Percentiles rank a stretch among this genome's conserved stretches.
Evolutionary conservation across 2,888 invertebrate species (phyloP).

Genomic region (Athetis lepigone): DNA sequence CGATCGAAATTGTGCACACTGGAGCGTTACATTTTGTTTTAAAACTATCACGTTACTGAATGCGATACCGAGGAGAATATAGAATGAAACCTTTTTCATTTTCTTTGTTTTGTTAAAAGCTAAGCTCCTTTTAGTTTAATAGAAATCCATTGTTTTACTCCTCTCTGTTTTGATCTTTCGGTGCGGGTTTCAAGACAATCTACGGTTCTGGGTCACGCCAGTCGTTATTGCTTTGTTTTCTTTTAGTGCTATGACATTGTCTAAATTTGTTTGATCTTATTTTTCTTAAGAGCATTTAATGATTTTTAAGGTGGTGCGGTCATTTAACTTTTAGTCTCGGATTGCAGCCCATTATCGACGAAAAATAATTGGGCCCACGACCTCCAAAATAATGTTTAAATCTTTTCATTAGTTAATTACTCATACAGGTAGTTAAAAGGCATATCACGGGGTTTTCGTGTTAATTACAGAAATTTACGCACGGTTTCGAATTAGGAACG

Average conservation of each 20-base stretch:
- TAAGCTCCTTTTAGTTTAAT: slow-evolving; percentile 11
- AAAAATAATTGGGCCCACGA: slow-evolving; percentile 1
- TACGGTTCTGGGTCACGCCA: slow-evolving; percentile 14
- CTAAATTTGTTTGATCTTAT: slow-evolving; percentile 2
- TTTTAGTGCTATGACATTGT: background rate
- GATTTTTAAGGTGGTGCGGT: slow-evolving; percentile 8
- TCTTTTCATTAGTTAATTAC: slow-evolving; percentile 9
- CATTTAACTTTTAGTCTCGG: slow-evolving; percentile 21
- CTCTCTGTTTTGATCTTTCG: slow-evolving; percentile 27
- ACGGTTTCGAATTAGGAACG: slow-evolving; percentile 26
- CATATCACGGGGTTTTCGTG: slow-evolving; percentile 13
- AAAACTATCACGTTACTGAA: slow-evolving; percentile 46
- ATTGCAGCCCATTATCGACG: slow-evolving; percentile 1
- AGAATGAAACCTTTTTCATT: slow-evolving; percentile 12
- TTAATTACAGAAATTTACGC: slow-evolving; percentile 28
- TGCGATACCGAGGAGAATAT: slow-evolving; percentile 1
- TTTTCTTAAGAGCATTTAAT: slow-evolving; percentile 1
- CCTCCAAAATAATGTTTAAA: background rate
- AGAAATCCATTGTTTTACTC: slow-evolving; percentile 22
- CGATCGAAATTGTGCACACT: slow-evolving; percentile 62
- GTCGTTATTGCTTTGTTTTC: slow-evolving; percentile 16
- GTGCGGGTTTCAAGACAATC: slow-evolving; percentile 11
- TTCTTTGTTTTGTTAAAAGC: slow-evolving; percentile 18
- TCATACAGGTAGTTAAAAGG: slow-evolving; percentile 8
- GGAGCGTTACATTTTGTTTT: slow-evolving; percentile 52